Base-by-base conservation (phyloP, 2,113 vertebrate genomes). In the Stomatorhinus ivindoensis region DNA sequence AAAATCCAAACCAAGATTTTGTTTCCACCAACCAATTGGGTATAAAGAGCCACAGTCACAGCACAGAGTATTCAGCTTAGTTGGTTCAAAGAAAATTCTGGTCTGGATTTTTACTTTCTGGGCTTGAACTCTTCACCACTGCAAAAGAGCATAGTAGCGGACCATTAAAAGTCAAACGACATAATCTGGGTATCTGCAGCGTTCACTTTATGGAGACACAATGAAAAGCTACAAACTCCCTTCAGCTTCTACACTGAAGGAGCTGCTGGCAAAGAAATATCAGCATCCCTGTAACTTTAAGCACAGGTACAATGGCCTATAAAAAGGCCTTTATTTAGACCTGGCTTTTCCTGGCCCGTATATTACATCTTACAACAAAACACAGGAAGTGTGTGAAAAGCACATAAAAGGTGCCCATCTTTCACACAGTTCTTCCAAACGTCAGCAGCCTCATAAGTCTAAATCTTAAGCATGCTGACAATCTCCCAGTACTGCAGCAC, bases 271-370 rank as follows among this genome's bases (percentile, higher is more conserved):
- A 21, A 42, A 51, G 35, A 13, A 48, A 42, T 87, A 27, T 31
- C 39, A 17, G 4, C 35, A 1, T 39, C 19, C 31, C 51, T 84
- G 39, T 47, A 24, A 27, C 47, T 82, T 5, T 44, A 73, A 55
- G 35, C 47, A 19, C 65, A 27, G 19, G 44, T 80, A 89, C 83
- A 73, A 13, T 27, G 46, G 89, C 42, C 51, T 53, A 89, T 27
- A 84, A 58, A 39, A 80, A 80, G 35, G 39, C 82, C 76, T 90
- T 80, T 87, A 87, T 87, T 90, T 87, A 87, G 61, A 35, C 11
- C 24, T 15, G 31, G 13, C 15, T 2, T 51, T 61, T 73, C 65
- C 46, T 76, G 15, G 42, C 19, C 24, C 17, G 53, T 24, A 69
- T 21, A 44, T 58, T 80, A 80, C 31, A 80, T 35, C 73, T 42